Conservation (phyloP, 2,113 vertebrate genomes). For the Nicator chloris region DNA sequence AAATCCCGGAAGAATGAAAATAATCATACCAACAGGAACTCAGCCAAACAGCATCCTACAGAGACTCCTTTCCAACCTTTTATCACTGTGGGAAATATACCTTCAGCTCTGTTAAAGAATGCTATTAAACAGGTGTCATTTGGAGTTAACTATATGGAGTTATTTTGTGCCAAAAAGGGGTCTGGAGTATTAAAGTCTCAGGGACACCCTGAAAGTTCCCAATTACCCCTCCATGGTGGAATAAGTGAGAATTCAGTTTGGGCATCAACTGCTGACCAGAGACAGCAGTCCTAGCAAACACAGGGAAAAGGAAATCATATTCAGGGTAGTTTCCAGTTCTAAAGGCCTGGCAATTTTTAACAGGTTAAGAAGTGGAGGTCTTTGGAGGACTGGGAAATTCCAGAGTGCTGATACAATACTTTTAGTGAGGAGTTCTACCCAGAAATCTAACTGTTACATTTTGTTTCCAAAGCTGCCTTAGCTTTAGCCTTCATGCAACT, state of each 20-base stretch:
- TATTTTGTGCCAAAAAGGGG: not conserved
- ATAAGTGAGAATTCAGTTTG: not conserved
- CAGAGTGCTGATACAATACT: not conserved
- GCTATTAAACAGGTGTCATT: slow-evolving; percentile 4
- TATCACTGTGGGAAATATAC: not conserved
- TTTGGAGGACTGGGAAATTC: fast-evolving
- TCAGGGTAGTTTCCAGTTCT: not conserved
- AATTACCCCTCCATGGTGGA: not conserved
- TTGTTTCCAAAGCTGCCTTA: not conserved
- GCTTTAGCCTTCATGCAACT: not conserved
- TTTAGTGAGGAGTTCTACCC: not conserved
- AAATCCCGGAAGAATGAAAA: slow-evolving; percentile 46
- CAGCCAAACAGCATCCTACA: slow-evolving; percentile 22
- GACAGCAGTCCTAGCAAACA: not conserved
- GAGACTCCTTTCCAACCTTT: slow-evolving; percentile 20
- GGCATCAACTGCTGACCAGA: not conserved
- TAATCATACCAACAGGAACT: slow-evolving; percentile 9
- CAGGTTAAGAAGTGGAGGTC: not conserved
- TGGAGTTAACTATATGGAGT: not conserved
- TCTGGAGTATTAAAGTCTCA: not conserved
- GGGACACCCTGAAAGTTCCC: not conserved
- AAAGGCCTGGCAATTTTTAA: not conserved
- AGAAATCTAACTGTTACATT: not conserved
- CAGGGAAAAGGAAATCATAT: not conserved
- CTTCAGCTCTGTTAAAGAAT: not conserved